Evolutionary conservation across 2,113 vertebrate species (phyloP).

Genomic region (Aix galericulata): DNA sequence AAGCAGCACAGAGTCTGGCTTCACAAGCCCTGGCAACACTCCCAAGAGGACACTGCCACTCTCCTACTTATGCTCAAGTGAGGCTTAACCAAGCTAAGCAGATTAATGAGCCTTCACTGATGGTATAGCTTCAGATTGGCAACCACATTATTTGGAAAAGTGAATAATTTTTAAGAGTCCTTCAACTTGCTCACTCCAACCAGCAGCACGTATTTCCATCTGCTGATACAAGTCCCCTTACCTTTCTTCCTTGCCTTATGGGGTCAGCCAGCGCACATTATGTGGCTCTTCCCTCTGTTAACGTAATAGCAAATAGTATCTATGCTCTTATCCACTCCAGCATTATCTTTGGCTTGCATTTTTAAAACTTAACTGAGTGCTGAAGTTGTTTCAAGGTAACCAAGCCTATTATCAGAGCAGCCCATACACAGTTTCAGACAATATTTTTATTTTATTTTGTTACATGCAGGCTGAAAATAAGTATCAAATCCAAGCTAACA

Average conservation of each 20-base stretch:
- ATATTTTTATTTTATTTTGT: neutral
- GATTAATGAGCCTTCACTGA: neutral
- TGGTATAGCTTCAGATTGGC: neutral
- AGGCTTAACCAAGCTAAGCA: neutral
- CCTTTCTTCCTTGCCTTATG: neutral
- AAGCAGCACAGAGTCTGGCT: neutral
- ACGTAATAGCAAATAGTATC: rapidly evolving
- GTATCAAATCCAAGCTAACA: neutral
- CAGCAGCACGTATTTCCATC: neutral
- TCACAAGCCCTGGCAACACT: neutral
- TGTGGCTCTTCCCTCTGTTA: neutral
- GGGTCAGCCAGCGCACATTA: neutral
- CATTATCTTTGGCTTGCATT: neutral
- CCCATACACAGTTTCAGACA: neutral
- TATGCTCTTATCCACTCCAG: neutral
- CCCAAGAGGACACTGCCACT: rapidly evolving
- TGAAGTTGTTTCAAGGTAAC: neutral
- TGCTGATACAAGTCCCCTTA: neutral
- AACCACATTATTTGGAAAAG: neutral
- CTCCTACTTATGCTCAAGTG: no score
- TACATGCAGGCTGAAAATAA: neutral
- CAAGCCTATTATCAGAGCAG: neutral
- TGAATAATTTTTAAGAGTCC: neutral
- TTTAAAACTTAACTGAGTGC: neutral
- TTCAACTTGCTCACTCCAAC: neutral